Percentiles rank a stretch among this genome's conserved stretches.
Evolutionary conservation across 2,888 invertebrate genomes (phyloP).

Genomic region (Trachelus tabidus): DNA sequence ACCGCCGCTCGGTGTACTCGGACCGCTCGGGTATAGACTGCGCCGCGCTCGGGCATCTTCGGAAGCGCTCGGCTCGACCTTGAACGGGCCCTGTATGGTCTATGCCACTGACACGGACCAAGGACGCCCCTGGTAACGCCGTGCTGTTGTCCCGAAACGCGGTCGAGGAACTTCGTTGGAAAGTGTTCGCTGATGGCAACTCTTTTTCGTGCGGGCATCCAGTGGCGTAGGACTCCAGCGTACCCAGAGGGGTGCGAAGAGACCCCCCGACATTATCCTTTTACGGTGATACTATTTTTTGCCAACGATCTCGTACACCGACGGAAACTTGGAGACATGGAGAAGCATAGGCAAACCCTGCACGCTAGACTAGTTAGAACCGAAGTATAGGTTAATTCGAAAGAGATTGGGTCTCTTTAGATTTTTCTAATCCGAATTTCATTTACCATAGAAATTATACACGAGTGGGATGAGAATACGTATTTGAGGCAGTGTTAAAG

Average conservation of each 20-base stretch:
- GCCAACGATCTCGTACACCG: too few relatives aligned
- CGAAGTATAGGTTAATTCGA: too few relatives aligned
- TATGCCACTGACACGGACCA: conserved; percentile 67
- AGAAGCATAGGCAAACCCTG: too few relatives aligned
- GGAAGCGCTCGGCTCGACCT: conserved; percentile 58
- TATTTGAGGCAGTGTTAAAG: background rate
- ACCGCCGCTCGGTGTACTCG: conserved; percentile 20
- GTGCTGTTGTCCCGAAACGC: conserved; percentile 64
- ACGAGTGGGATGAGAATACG: too few relatives aligned
- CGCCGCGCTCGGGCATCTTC: conserved; percentile 39
- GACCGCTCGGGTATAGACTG: conserved; percentile 19
- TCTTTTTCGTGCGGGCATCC: conserved; percentile 50
- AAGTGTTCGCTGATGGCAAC: conserved; percentile 58
- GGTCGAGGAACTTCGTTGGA: conserved; percentile 63
- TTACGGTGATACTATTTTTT: too few relatives aligned
- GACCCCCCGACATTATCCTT: background rate
- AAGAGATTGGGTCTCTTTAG: too few relatives aligned
- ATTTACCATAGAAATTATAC: too few relatives aligned
- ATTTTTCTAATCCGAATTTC: too few relatives aligned
- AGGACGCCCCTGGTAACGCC: conserved; percentile 60
- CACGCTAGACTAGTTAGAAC: too few relatives aligned
- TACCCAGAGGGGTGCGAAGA: background rate
- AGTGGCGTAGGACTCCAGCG: conserved; percentile 23
- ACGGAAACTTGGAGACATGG: too few relatives aligned
- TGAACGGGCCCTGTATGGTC: conserved; percentile 66